Evolutionary conservation across 2,888 invertebrate genomes (phyloP).

Genomic region (Theristus sp.): DNA sequence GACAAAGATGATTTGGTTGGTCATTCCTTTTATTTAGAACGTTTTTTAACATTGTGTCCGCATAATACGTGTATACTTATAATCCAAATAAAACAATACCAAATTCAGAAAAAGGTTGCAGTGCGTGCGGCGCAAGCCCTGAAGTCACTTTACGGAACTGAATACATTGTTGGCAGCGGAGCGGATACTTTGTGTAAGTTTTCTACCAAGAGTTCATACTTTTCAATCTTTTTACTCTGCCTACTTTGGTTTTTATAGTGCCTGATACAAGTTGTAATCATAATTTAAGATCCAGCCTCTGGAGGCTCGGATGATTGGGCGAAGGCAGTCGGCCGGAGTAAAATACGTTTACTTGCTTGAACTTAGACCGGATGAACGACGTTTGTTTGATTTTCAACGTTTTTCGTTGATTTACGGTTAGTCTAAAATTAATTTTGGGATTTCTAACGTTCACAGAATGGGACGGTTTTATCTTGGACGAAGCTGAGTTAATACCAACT

Average conservation of each 20-base stretch:
- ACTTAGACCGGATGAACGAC: slow-evolving; percentile 15
- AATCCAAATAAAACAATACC: no score
- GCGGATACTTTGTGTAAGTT: slow-evolving; percentile 27
- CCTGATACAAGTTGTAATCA: no score
- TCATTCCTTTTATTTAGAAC: no score
- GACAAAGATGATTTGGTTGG: slow-evolving; percentile 24
- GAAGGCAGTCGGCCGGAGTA: slow-evolving; percentile 20
- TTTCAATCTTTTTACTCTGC: no score
- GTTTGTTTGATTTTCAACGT: neutral
- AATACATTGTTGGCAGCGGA: slow-evolving; percentile 25
- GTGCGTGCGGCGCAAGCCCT: slow-evolving; percentile 19
- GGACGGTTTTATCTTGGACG: slow-evolving; percentile 27
- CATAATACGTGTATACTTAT: no score
- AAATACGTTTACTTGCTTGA: slow-evolving; percentile 28
- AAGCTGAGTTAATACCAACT: slow-evolving; percentile 24
- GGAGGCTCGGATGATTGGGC: slow-evolving; percentile 30
- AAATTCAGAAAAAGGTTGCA: slow-evolving; percentile 21
- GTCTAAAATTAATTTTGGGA: no score
- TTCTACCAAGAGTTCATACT: no score
- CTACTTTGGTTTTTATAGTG: no score
- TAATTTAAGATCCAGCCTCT: slow-evolving; percentile 25
- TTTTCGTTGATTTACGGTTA: no score
- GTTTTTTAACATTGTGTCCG: no score
- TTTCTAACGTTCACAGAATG: no score
- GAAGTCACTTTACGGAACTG: slow-evolving; percentile 22